Conservation (phyloP, 1,140 invertebrate genomes). For the Megalonaias nervosa region DNA sequence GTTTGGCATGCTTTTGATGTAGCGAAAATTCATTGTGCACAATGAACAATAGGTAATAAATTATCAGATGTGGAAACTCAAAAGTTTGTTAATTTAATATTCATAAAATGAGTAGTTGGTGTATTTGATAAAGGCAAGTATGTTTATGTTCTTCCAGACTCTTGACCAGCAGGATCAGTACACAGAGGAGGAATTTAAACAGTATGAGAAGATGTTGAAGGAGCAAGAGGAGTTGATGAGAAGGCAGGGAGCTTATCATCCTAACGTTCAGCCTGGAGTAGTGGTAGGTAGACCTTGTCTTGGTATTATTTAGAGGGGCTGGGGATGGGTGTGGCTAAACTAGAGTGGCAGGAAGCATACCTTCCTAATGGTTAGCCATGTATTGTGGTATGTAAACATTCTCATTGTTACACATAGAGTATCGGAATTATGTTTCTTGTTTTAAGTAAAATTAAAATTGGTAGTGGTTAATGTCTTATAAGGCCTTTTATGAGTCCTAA, state of each 20-base stretch:
- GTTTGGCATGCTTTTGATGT: neutral
- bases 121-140: neutral
- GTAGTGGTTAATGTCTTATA: no score
- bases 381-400: no score
- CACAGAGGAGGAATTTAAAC: constrained; percentile 84
- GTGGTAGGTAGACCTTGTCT: constrained; percentile 43
- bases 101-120: neutral
- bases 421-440: no score
- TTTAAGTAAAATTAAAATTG: no score
- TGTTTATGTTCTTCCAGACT: constrained; percentile 41
- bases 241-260: constrained; percentile 39
- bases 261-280: constrained; percentile 55
- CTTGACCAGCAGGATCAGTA: constrained; percentile 83
- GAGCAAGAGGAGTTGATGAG: constrained; percentile 50
- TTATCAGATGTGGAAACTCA: neutral
- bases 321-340: no score
- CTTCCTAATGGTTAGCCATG: no score
- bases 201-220: constrained; percentile 78
- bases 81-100: neutral
- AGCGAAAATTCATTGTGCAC: neutral
- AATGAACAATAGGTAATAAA: neutral
- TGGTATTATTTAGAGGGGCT: no score
- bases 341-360: no score
- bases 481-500: no score
- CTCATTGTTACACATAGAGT: no score